A percentile compares a stretch with the other conserved stretches of the same genome.
Evolutionary conservation across 2,113 vertebrate species (phyloP).

Genomic region (Cochlearius cochlearius): DNA sequence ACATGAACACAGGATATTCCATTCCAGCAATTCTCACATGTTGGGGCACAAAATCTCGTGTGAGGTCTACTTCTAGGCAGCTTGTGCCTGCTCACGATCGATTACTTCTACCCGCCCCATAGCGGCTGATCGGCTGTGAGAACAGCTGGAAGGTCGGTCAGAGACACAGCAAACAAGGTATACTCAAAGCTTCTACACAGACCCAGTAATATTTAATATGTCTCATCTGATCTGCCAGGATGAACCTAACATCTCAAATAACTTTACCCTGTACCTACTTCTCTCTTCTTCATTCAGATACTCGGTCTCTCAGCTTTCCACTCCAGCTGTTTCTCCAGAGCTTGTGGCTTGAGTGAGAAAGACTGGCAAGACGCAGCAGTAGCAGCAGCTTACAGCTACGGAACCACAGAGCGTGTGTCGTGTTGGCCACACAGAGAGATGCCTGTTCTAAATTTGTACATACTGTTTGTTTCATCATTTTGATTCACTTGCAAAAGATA

Average conservation of each 20-base stretch:
- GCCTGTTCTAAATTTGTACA: not conserved
- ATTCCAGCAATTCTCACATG: not conserved
- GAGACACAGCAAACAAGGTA: not conserved
- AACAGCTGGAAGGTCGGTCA: not conserved
- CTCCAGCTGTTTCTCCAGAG: not conserved
- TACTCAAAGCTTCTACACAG: not conserved
- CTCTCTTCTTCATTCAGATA: not conserved
- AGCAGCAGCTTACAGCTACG: not conserved
- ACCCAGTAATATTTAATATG: not conserved
- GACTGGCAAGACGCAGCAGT: not conserved
- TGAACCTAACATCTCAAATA: not conserved
- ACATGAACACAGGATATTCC: not conserved
- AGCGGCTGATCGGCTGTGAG: accelerated
- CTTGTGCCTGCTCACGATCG: not conserved
- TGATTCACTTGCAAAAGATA: not conserved
- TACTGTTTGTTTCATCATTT: not conserved
- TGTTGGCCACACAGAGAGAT: not conserved
- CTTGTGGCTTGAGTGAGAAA: not conserved
- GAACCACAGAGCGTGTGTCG: not conserved
- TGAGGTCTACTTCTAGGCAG: not conserved
- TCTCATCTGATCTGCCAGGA: not conserved
- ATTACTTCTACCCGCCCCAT: not conserved
- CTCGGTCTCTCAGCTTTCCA: not conserved
- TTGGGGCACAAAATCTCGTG: not conserved
- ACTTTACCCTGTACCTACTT: not conserved